Base-by-base conservation (phyloP, 2,888 invertebrate species). In the Cephalotes varians region DNA sequence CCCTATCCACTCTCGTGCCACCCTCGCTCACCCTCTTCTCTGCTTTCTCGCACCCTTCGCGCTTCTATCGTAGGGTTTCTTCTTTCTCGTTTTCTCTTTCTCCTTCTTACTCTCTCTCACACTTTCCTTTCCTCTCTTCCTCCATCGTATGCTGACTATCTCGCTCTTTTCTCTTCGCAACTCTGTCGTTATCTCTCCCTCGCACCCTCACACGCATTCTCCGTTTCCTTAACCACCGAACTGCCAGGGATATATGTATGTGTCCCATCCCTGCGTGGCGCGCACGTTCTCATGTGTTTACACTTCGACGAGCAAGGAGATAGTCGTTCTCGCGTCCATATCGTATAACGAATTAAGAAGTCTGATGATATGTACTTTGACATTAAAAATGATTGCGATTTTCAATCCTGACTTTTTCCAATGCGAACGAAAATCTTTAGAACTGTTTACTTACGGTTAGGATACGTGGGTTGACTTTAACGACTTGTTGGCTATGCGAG, bases 1-100 rank as follows among this genome's bases (percentile, higher is more conserved):
- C 93, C 93, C 93, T 92, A 90, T 89, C 91, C 91, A 77, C 89
- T 87, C 86, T 90, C 89, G 90, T 87, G 86, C 90, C 88, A 90
- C 90, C 81, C 83, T 84, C 87, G 71, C 85, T 89, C 84, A 83
- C 84, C 86, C 84, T 87, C 86, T 56, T 83, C 84, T 86, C 82
- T 85, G 84, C 89, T 89, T 90, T 90, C 87, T 89, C 88, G 87
- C 90, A 87, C 91, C 91, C 90, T 90, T 87, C 87, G 81, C 83
- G 85, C 89, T 85, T 81, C 82, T 83, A 85, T 87, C 86, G 87
- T 82, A 81, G 82, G 87, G 85, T 87, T 85, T 83, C 86, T 85
- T 79, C 77, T 79, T 79, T 69, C 77, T 77, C 77, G 18, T 77
- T 77, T 82, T 85, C 83, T 81, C 60, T 56, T 49, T 51, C 40